Conservation (phyloP, 1,140 invertebrate genomes). For the Orius laevigatus region DNA sequence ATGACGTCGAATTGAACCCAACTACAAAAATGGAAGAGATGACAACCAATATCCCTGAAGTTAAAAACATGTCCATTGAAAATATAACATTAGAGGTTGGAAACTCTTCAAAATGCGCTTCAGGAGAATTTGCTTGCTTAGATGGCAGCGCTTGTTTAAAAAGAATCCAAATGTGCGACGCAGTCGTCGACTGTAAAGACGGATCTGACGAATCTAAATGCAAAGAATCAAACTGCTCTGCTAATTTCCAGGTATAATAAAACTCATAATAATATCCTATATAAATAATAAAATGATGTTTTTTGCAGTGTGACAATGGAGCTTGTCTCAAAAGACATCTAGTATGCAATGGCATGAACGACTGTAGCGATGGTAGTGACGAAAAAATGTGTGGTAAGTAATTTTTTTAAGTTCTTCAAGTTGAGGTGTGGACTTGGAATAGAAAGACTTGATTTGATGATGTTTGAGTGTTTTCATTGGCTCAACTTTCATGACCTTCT, state of each 20-base stretch:
- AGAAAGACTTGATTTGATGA: too few species aligned
- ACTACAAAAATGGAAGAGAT: too few species aligned
- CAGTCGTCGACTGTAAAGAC: slow-evolving; percentile 42
- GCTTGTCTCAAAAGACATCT: slow-evolving; percentile 50
- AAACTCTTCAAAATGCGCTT: slow-evolving; percentile 2
- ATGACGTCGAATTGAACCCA: too few species aligned
- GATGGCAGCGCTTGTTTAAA: slow-evolving; percentile 37
- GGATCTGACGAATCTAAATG: slow-evolving; percentile 46
- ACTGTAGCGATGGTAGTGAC: slow-evolving; percentile 54
- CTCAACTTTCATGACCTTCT: too few species aligned
- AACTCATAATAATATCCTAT: background rate
- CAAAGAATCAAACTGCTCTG: slow-evolving; percentile 34
- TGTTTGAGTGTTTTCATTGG: too few species aligned
- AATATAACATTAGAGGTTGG: background rate
- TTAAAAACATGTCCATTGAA: background rate
- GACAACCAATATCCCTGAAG: too few species aligned
- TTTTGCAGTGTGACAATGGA: slow-evolving; percentile 41
- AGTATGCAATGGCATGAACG: slow-evolving; percentile 54
- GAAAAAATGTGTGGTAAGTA: slow-evolving; percentile 43
- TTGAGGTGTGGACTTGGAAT: too few species aligned
- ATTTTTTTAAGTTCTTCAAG: slow-evolving; percentile 11
- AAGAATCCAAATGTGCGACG: slow-evolving; percentile 38
- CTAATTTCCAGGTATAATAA: slow-evolving; percentile 33
- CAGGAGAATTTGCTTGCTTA: slow-evolving; percentile 40
- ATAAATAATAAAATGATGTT: background rate